Evolutionary conservation across 1,140 invertebrate genomes (phyloP).

Genomic region (Onthophagus taurus): DNA sequence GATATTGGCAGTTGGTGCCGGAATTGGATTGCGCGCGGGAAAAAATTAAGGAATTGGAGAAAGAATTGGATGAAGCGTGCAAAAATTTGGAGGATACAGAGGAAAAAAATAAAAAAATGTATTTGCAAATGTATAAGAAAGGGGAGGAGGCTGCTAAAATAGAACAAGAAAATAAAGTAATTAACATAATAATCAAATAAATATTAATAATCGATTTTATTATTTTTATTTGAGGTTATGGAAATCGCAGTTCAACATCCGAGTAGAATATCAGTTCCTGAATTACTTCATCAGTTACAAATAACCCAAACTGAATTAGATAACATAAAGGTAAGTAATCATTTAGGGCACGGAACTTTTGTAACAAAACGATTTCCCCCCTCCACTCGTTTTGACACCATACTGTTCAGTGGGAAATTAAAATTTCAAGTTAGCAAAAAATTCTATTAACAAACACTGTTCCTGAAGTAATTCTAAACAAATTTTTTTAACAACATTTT

Average conservation of each 20-base stretch:
- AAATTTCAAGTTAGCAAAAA: too few relatives aligned
- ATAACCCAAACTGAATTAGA: constrained; percentile 73
- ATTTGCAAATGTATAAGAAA: constrained; percentile 74
- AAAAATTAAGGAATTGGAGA: constrained; percentile 54
- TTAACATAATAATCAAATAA: not conserved
- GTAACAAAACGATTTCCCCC: too few relatives aligned
- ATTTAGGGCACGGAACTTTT: too few relatives aligned
- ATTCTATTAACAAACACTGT: too few relatives aligned
- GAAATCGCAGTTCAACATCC: constrained; percentile 48
- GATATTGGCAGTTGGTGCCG: constrained; percentile 59
- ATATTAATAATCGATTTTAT: not conserved
- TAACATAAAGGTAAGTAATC: constrained; percentile 60
- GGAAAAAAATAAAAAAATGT: constrained; percentile 63
- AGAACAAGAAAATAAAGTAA: constrained; percentile 52
- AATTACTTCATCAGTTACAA: constrained; percentile 68
- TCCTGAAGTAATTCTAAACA: too few relatives aligned
- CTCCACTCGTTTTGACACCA: too few relatives aligned
- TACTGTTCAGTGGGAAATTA: too few relatives aligned
- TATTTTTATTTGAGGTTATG: constrained; percentile 41
- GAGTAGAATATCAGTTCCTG: constrained; percentile 61
- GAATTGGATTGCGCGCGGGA: constrained; percentile 59
- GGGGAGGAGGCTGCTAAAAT: constrained; percentile 66
- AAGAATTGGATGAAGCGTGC: constrained; percentile 56
- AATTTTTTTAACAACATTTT: too few relatives aligned
- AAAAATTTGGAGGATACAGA: constrained; percentile 60